Evolutionary conservation across 2,797 vertebrate genomes (phyloP), one percentile per base, ranked within the genome.

Genomic region (Benthosema pterotum): DNA sequence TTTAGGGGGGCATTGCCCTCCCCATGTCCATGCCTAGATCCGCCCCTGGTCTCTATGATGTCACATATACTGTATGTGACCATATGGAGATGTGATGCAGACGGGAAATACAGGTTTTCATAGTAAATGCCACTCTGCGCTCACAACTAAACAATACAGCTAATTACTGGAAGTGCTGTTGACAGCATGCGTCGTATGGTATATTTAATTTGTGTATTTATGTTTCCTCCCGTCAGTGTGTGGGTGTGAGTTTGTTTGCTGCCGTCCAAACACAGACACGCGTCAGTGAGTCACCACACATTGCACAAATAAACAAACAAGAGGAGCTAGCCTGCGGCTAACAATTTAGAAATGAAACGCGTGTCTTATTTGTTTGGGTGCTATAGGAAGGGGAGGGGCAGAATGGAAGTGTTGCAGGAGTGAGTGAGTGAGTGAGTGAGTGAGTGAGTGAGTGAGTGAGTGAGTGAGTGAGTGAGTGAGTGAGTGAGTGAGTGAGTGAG

Each of bases 311-410:
- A 87, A 86, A 85, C 79, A 70, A 72, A 79, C 71, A 83, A 82
- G 76, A 78, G 69, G 66, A 75, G 84, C 82, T 74, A 32, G 83
- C 88, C 84, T 16, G 67, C 52, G 82, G 86, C 82, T 42, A 84
- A 80, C 82, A 82, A 79, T 87, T 85, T 87, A 83, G 75, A 87
- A 84, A 88, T 90, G 81, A 84, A 88, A 87, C 87, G 79, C 84
- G 79, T 84, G 80, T 82, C 76, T n/a, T 83, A 69, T 83, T 87
- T 84, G 85, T 89, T 84, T 71, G n/a, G 75, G 7, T 32, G 7
- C 7, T 8, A 8, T 28, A 77, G 75, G 78, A 88, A 84, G 15
- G 57, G 65, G 50, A 67, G 49, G 75, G 58, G 67, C 76, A 72
- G 74, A 79, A 84, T 62, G 69, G 0, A 63, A 76, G 72, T 52